phyloP scores from a whole-genome alignment of 1,140 invertebrate genomes.

The Magallana gigas region DNA sequence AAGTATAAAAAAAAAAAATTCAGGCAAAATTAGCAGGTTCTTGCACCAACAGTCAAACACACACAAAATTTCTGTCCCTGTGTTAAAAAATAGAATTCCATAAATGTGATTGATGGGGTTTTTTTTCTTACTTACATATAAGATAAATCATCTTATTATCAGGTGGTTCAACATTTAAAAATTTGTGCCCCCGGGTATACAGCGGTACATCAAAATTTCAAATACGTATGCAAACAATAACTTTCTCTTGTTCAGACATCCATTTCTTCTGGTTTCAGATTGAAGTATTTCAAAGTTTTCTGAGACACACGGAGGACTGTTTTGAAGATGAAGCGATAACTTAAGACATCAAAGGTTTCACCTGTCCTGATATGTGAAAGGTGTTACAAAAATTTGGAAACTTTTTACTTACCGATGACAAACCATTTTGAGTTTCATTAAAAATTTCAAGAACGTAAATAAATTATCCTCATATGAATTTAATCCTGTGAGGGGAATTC shows the following conservation, averaged over 20 bases:
- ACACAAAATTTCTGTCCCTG: no score
- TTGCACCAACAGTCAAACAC: no score
- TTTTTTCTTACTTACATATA: not conserved
- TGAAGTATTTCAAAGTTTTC: no score
- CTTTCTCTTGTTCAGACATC: no score
- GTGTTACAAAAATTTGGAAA: not conserved
- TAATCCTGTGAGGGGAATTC: not conserved
- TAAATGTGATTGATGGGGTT: no score
- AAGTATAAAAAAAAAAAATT: no score
- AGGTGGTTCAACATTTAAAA: conserved; percentile 4
- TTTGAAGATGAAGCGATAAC: not conserved
- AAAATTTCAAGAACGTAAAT: not conserved
- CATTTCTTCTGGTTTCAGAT: no score
- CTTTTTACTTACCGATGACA: not conserved
- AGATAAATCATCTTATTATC: conserved; percentile 10
- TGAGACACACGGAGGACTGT: no score
- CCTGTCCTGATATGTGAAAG: not conserved
- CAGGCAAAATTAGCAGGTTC: no score
- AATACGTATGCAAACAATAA: no score
- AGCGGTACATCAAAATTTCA: not conserved
- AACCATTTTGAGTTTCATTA: conserved; percentile 2
- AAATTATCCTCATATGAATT: not conserved
- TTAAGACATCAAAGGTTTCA: not conserved
- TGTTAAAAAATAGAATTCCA: no score
- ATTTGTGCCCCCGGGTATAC: conserved; percentile 21